Evolutionary conservation across 2,113 vertebrate genomes (phyloP).

Genomic region (Chionomys nivalis): DNA sequence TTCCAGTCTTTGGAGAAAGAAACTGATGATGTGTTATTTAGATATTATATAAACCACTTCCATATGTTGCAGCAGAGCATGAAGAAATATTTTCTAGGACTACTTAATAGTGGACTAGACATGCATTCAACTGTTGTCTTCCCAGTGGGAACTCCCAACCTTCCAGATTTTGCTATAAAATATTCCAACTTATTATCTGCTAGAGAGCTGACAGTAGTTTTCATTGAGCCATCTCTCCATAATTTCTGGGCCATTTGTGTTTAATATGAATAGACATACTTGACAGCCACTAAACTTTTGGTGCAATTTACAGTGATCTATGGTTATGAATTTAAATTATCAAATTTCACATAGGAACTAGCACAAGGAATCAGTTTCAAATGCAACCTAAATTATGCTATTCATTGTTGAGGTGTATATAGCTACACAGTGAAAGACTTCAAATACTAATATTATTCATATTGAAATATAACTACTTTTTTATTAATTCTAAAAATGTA

Average conservation of each 20-base stretch:
- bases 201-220: conserved; percentile 42
- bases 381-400: conserved; percentile 47
- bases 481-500: conserved; percentile 27
- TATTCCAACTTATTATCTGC: conserved; percentile 41
- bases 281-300: conserved; percentile 44
- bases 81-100: conserved; percentile 55
- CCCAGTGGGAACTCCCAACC: background rate
- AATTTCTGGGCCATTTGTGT: conserved; percentile 68
- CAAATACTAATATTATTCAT: background rate
- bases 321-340: conserved; percentile 61
- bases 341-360: conserved; percentile 40
- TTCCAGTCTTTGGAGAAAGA: conserved; percentile 46
- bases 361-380: conserved; percentile 51
- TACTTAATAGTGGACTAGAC: conserved; percentile 42
- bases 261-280: conserved; percentile 55
- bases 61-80: conserved; percentile 53
- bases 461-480: conserved; percentile 44
- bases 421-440: background rate
- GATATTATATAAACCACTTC: conserved; percentile 32
- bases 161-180: conserved; percentile 55
- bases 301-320: conserved; percentile 54
- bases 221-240: conserved; percentile 45
- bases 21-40: conserved; percentile 56
- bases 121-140: conserved; percentile 38
- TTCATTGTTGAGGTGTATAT: background rate